phyloP scores from a whole-genome alignment of 2,113 vertebrate species.

The Rhodinocichla rosea region DNA sequence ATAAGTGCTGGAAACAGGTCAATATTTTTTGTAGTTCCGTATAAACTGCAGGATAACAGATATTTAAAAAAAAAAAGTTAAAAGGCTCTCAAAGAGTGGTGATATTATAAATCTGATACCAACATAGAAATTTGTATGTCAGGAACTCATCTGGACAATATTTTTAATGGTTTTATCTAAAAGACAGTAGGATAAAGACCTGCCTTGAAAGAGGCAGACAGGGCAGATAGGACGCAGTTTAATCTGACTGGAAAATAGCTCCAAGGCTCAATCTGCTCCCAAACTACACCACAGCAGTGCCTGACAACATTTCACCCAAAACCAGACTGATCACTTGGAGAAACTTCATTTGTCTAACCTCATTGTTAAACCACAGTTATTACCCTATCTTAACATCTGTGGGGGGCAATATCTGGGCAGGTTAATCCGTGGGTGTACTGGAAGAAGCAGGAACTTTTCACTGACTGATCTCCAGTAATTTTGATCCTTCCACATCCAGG shows the following conservation, averaged over 20 bases:
- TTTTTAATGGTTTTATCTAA: not conserved
- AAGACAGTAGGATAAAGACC: not conserved
- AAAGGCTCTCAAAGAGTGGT: not conserved
- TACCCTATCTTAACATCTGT: slow-evolving; percentile 5
- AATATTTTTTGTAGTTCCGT: slow-evolving; percentile 72
- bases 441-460: not conserved
- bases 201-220: not conserved
- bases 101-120: not conserved
- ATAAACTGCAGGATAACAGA: slow-evolving; percentile 56
- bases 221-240: not conserved
- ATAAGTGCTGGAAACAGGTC: slow-evolving; percentile 75
- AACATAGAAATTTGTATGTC: not conserved
- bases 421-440: not conserved
- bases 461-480: not conserved
- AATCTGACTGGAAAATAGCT: slow-evolving; percentile 19
- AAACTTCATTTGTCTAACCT: not conserved
- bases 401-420: not conserved
- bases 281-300: not conserved
- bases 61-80: not conserved
- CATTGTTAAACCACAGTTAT: not conserved
- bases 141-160: not conserved
- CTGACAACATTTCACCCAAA: not conserved
- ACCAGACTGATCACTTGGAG: not conserved
- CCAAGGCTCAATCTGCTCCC: slow-evolving; percentile 10
- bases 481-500: not conserved